These are phyloP conservation scores for Papilio elwesi DNA, from an alignment of 2,888 invertebrate genomes.

Conservation along the genomic window DNA sequence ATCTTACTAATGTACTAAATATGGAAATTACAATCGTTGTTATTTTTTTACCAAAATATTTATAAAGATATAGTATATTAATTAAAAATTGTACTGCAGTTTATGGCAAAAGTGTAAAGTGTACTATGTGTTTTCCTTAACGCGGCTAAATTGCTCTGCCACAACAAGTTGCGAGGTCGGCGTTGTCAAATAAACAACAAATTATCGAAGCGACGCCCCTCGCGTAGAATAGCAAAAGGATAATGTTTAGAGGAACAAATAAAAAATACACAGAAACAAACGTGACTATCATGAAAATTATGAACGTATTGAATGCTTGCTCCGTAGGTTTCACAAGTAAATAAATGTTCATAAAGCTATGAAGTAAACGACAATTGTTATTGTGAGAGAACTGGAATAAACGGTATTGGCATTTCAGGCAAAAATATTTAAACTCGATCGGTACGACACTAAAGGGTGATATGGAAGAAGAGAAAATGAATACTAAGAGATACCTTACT, in stretches of 20 bases:
- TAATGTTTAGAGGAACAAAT: conserved; percentile 16
- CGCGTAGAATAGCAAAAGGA: conserved; percentile 58
- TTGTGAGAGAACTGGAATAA: too few relatives aligned
- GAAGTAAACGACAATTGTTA: too few relatives aligned
- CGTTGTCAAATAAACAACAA: conserved; percentile 69
- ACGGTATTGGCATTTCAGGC: too few relatives aligned
- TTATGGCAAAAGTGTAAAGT: conserved; percentile 5
- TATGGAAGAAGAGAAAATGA: too few relatives aligned
- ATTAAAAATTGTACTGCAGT: neutral
- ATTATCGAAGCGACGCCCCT: conserved; percentile 61
- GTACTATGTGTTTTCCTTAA: conserved; percentile 21
- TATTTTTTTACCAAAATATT: too few relatives aligned
- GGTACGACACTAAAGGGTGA: too few relatives aligned
- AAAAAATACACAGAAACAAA: conserved; percentile 20
- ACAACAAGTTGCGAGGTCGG: conserved; percentile 57
- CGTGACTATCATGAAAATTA: conserved; percentile 15
- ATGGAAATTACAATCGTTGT: too few relatives aligned
- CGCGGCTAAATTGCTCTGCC: conserved; percentile 56
- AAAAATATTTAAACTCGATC: too few relatives aligned
- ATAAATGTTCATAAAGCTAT: neutral
- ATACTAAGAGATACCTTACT: too few relatives aligned
- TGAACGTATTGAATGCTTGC: neutral
- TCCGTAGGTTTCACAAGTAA: conserved; percentile 1
- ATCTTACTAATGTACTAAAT: too few relatives aligned
- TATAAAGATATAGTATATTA: too few relatives aligned